phyloP scores from a whole-genome alignment of 2,113 vertebrate genomes.

The Patagioenas fasciata region DNA sequence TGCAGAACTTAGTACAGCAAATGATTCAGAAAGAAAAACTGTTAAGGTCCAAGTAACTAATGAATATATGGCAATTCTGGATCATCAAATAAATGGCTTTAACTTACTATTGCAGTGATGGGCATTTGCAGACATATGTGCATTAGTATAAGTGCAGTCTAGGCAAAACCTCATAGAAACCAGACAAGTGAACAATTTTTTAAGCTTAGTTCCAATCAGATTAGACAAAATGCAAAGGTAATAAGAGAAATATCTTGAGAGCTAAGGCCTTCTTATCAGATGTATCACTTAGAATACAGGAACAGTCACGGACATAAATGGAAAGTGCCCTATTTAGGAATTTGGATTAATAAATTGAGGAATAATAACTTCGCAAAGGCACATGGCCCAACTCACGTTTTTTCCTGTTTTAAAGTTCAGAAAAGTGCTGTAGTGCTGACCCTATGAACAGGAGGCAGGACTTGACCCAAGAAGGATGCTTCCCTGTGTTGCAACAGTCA shows the following conservation, averaged over 20 bases:
- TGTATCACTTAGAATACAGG: not conserved
- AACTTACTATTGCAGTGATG: not conserved
- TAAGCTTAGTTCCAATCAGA: not conserved
- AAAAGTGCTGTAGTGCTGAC: not conserved
- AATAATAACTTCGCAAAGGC: not conserved
- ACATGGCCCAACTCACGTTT: not conserved
- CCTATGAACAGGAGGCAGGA: not conserved
- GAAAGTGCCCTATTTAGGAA: not conserved
- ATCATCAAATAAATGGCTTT: not conserved
- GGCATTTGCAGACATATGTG: not conserved
- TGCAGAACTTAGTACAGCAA: not conserved
- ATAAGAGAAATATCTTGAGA: not conserved
- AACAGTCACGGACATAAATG: not conserved
- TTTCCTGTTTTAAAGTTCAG: not conserved
- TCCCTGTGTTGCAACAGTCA: not conserved
- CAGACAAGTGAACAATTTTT: not conserved
- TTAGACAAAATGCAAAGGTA: not conserved
- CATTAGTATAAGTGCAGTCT: not conserved
- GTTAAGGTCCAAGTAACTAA: not conserved
- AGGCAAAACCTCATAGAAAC: not conserved
- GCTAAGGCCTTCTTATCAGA: not conserved
- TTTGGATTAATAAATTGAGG: not conserved
- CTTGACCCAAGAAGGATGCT: not conserved
- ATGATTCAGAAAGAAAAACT: slow-evolving; percentile 2
- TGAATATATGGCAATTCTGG: not conserved